Evolutionary conservation across 1,140 invertebrate genomes (phyloP).

Genomic region (Formica selysi): DNA sequence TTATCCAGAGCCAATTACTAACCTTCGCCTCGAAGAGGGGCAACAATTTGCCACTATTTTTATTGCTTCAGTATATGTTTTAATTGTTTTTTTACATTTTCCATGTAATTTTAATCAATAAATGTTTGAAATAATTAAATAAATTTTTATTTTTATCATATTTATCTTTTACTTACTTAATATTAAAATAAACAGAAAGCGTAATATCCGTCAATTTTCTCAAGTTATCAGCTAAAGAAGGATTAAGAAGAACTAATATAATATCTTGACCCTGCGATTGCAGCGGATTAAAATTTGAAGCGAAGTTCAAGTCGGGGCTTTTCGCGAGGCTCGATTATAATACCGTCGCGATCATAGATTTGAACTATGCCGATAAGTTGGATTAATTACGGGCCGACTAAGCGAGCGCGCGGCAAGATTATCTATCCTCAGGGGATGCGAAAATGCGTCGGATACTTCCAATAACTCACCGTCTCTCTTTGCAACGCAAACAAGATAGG

Average conservation of each 20-base stretch:
- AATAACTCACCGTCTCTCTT: constrained; percentile 27
- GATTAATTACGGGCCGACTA: constrained; percentile 28
- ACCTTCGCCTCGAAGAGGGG: background rate
- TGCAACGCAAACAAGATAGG: constrained; percentile 3
- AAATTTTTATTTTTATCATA: background rate
- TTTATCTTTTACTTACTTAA: background rate
- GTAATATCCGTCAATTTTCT: background rate
- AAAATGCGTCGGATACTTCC: constrained; percentile 43
- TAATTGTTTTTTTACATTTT: background rate
- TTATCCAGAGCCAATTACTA: constrained; percentile 39
- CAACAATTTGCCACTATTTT: constrained; percentile 24
- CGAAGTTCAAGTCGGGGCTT: constrained; percentile 20
- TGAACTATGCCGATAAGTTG: constrained; percentile 41
- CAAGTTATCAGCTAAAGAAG: background rate
- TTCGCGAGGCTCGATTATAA: constrained; percentile 3
- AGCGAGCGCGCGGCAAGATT: constrained; percentile 23
- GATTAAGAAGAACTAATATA: background rate
- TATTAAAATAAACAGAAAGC: background rate
- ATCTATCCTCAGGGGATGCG: constrained; percentile 24
- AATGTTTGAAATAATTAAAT: background rate
- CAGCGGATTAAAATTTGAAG: constrained; percentile 12
- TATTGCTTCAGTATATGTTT: background rate
- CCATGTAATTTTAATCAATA: background rate
- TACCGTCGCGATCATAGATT: constrained; percentile 41
- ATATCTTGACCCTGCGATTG: background rate